Evolutionary conservation across 2,888 invertebrate genomes (phyloP).

Genomic region (Oxycera nigricornis): DNA sequence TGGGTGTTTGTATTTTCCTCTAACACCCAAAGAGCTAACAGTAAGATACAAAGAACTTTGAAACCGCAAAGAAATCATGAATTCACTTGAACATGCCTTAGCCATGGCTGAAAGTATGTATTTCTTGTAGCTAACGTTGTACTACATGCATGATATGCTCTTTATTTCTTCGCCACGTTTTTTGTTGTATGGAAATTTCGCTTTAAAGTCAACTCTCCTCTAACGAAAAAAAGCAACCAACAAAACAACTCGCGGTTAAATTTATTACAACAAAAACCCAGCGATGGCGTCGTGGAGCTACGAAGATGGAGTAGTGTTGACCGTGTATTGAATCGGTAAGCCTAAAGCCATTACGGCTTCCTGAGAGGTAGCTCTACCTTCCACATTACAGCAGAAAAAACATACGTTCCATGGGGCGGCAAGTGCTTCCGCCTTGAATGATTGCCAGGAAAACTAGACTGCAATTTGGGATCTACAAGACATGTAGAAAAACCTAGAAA

Average conservation of each 20-base stretch:
- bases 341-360: conserved; percentile 42
- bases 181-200: background rate
- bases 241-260: background rate
- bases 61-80: conserved; percentile 42
- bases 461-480: too few species aligned
- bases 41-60: background rate
- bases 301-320: background rate
- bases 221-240: conserved; percentile 8
- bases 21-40: conserved; percentile 37
- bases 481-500: too few species aligned
- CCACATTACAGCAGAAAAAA: conserved; percentile 42
- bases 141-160: background rate
- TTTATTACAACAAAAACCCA: background rate
- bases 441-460: too few species aligned
- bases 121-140: background rate
- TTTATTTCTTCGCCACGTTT: background rate
- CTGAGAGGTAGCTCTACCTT: conserved; percentile 47
- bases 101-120: background rate
- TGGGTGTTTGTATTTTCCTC: too few species aligned
- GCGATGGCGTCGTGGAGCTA: background rate
- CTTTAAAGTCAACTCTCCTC: background rate
- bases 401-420: background rate
- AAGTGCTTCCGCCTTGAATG: too few species aligned
- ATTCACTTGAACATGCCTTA: background rate
- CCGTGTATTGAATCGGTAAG: conserved; percentile 40